Base-by-base conservation (phyloP, 2,888 invertebrate species). In the Vanessa cardui region DNA sequence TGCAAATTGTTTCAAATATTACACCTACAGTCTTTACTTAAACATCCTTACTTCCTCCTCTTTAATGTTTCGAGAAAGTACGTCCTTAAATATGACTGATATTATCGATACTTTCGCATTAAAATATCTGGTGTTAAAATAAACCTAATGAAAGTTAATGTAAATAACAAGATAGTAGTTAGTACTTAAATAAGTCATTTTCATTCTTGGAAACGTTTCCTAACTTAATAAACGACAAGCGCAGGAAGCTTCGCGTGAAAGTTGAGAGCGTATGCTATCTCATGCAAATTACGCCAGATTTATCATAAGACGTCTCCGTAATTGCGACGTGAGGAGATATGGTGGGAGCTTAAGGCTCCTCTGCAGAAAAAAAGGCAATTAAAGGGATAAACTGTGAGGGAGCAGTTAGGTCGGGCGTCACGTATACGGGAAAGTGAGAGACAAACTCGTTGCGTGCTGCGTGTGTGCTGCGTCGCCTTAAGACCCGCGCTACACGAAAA, bases 221-320 rank as follows among this genome's bases (percentile, higher is more conserved):
- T 88, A 88, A 90, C 84, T 90, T 92, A 90, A 92, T 92, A 91
- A 91, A 90, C 88, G 90, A 85, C 89, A 90, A 88, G 89, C 90
- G 89, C 87, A 88, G 86, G 87, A 88, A 90, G 89, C 88, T 87
- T 83, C 87, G 87, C 89, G 88, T 87, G 89, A 92, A 92, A 92
- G 91, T 92, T 91, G 90, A 88, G 89, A 91, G 90, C 92, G 90
- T 92, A 92, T 92, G 92, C 92, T 92, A 91, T 92, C 91, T 92
- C 91, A 92, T 92, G 92, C 91, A 92, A 92, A 92, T 92, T 92
- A 91, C 90, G 84, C 88, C 83, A 92, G 92, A 92, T 92, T 92
- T 92, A 92, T 92, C 92, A 92, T 92, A 91, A 91, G 90, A 91
- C 89, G 90, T 90, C 92, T 89, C 90, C 84, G 87, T 92, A 92